Evolutionary conservation across 2,888 invertebrate species (phyloP), one percentile per base, ranked within the genome.

Genomic region (Teleiodes luculella): DNA sequence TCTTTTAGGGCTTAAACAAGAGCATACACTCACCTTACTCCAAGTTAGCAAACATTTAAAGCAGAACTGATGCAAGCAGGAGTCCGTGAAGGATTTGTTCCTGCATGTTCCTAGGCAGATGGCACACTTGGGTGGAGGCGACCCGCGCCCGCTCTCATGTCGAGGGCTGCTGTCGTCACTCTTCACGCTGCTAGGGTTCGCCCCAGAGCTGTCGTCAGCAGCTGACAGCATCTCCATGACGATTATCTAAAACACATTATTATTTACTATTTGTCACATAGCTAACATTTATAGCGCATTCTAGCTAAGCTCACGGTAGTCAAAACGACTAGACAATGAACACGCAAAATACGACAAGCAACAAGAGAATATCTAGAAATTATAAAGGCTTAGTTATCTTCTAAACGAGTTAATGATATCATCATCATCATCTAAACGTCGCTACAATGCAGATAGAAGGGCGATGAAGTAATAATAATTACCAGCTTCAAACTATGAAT

Each of bases 61-160:
- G 79, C 98, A 98, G 80, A 98, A 98, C 76, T 95, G 95, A 82
- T 98, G 98, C 77, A 96, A 92, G 77, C 98, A 98, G 49, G 95
- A 95, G 77, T 98, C 95, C 0, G 97, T 96, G 77, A 96, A 97
- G 28, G 96, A 97, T 74, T 96, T 97, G 76, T 98, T 96, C 55
- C 93, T 92, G 70, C 96, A 93, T 61, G 93, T 93, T 18, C 96
- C 96, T 55, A 98, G 91, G 72, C 98, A 98, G 74, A 98, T 98
- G 47, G 97, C 95, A 91, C 98, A 98, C 76, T 96, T 95, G 2
- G 95, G 95, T 1, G 96, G 96, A 1, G 96, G 95, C 24, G 95
- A 94, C 8, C 81, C 78, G 1, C 86, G 57, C 1, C 83, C 80
- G 39, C 76, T 73, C 20, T 78, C 83, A 16, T 76, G 74, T 0